A percentile compares a stretch with the other conserved stretches of the same genome.
phyloP scores from a whole-genome alignment of 2,888 invertebrate species.

The Steromphala cineraria region DNA sequence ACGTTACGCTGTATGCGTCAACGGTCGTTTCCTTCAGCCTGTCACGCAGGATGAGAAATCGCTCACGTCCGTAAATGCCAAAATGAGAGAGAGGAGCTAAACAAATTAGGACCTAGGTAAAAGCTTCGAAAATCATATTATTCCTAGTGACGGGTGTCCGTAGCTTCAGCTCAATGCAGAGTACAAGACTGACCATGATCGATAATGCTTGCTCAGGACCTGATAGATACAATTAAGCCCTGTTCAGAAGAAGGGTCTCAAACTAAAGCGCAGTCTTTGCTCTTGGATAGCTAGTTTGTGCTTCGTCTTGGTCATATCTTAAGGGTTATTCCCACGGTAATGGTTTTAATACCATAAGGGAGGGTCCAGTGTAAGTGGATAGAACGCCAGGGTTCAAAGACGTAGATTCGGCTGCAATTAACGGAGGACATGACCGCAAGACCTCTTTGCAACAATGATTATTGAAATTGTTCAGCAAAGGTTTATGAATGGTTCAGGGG shows the following conservation, averaged over 20 bases:
- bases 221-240: background rate
- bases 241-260: background rate
- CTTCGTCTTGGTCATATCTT: background rate
- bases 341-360: background rate
- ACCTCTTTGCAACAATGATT: too few relatives aligned
- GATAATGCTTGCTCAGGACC: background rate
- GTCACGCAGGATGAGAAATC: background rate
- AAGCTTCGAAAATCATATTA: background rate
- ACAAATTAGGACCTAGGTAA: background rate
- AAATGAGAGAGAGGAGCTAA: slow-evolving; percentile 5
- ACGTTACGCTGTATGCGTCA: background rate
- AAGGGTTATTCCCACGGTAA: background rate
- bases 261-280: background rate
- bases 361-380: background rate
- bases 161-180: background rate
- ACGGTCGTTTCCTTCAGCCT: background rate
- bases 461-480: too few relatives aligned
- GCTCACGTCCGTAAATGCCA: background rate
- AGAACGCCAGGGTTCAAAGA: too few relatives aligned
- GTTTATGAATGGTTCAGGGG: too few relatives aligned
- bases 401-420: too few relatives aligned
- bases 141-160: background rate
- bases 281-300: background rate
- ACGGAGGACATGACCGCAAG: too few relatives aligned
- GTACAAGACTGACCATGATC: background rate